Conservation (phyloP, 2,888 invertebrate genomes). For the Noctuana brunneofusca region DNA sequence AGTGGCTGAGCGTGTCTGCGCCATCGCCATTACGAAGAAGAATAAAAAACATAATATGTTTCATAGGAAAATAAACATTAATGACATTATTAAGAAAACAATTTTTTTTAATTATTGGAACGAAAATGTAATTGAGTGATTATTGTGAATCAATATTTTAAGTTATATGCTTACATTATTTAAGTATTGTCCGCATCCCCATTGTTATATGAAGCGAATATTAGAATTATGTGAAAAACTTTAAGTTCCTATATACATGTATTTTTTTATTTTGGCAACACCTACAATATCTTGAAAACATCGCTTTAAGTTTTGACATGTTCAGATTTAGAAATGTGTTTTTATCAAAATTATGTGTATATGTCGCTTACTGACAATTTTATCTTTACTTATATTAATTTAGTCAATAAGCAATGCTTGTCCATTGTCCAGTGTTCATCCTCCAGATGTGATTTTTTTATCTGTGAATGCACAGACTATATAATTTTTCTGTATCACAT, state of each 20-base stretch:
- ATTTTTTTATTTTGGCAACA: background rate
- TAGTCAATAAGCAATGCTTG: constrained; percentile 9
- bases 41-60: too few relatives aligned
- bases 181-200: too few relatives aligned
- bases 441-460: constrained; percentile 11
- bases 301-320: background rate
- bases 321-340: constrained; percentile 4
- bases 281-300: background rate
- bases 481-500: background rate
- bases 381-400: constrained; percentile 10
- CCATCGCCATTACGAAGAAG: too few relatives aligned
- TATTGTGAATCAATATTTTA: too few relatives aligned
- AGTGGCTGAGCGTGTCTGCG: too few relatives aligned
- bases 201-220: too few relatives aligned
- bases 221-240: too few relatives aligned
- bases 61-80: too few relatives aligned
- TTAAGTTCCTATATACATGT: background rate
- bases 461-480: constrained; percentile 8
- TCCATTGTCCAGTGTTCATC: constrained; percentile 16
- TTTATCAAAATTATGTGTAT: constrained; percentile 11
- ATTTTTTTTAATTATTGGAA: too few relatives aligned
- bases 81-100: too few relatives aligned
- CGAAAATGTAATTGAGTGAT: too few relatives aligned
- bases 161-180: too few relatives aligned
- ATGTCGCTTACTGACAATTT: constrained; percentile 18